phyloP scores from a whole-genome alignment of 2,797 vertebrate species.

The Pampus argenteus region DNA sequence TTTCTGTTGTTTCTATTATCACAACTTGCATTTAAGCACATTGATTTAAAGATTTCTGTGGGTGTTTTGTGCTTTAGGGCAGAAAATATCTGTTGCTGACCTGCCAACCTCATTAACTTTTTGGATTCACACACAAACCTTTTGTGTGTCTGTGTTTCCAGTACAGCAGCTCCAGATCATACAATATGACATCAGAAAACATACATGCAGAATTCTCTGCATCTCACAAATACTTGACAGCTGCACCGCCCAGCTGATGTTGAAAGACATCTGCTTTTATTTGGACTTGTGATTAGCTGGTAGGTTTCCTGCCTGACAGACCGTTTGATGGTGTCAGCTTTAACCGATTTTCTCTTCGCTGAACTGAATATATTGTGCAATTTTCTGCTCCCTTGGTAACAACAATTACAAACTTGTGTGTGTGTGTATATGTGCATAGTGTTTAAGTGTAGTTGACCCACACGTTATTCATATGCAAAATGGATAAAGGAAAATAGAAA shows the following conservation, averaged over 20 bases:
- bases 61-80: background rate
- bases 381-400: background rate
- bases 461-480: too few species aligned
- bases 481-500: too few species aligned
- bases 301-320: background rate
- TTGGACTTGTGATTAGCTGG: background rate
- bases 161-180: too few species aligned
- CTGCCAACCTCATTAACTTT: background rate
- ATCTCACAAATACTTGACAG: slow-evolving; percentile 3
- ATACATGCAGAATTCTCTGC: background rate
- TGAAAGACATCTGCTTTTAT: slow-evolving; percentile 1
- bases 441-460: background rate
- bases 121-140: background rate
- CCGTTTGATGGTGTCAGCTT: background rate
- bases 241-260: background rate
- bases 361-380: background rate
- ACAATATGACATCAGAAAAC: background rate
- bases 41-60: slow-evolving; percentile 1
- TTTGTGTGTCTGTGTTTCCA: too few species aligned
- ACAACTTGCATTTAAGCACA: background rate
- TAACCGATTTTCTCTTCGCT: background rate
- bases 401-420: background rate
- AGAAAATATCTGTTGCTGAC: slow-evolving; percentile 5
- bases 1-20: background rate
- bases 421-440: background rate